Conservation (phyloP, 2,888 invertebrate species). For the Xestia c-nigrum region DNA sequence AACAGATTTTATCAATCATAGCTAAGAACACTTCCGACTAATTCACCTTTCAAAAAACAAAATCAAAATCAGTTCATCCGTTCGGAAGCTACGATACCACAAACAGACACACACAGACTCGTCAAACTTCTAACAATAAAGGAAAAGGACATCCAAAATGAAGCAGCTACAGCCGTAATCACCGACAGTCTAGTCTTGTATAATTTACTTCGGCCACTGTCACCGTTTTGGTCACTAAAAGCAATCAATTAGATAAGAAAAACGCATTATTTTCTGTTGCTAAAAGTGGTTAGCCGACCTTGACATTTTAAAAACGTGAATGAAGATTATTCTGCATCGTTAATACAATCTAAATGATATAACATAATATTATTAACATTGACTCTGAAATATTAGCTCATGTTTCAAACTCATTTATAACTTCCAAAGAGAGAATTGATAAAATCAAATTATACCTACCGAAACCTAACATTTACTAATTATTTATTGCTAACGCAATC, state of each 20-base stretch:
- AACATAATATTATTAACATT: not conserved
- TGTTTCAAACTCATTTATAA: conserved; percentile 3
- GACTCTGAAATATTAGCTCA: not conserved
- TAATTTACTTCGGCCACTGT: not conserved
- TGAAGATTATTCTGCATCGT: conserved; percentile 9
- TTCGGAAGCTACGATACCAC: too few species aligned
- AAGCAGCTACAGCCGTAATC: too few species aligned
- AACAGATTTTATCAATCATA: too few species aligned
- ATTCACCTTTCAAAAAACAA: too few species aligned
- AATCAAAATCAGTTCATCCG: too few species aligned
- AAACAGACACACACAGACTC: too few species aligned
- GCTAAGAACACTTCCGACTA: too few species aligned
- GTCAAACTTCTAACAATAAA: too few species aligned
- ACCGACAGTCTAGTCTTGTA: too few species aligned
- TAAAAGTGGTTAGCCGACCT: conserved; percentile 28
- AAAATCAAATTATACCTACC: not conserved
- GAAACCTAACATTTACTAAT: not conserved
- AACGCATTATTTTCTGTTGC: conserved; percentile 6
- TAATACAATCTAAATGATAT: conserved; percentile 16
- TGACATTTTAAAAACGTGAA: conserved; percentile 50
- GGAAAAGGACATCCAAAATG: too few species aligned
- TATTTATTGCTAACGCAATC: not conserved
- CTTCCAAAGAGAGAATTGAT: not conserved
- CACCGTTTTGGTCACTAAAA: not conserved
- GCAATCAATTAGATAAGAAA: conserved; percentile 30